Percentiles rank a stretch among this genome's conserved stretches.
Evolutionary conservation across 2,113 vertebrate genomes (phyloP).

Genomic region (Ceyx cyanopectus): DNA sequence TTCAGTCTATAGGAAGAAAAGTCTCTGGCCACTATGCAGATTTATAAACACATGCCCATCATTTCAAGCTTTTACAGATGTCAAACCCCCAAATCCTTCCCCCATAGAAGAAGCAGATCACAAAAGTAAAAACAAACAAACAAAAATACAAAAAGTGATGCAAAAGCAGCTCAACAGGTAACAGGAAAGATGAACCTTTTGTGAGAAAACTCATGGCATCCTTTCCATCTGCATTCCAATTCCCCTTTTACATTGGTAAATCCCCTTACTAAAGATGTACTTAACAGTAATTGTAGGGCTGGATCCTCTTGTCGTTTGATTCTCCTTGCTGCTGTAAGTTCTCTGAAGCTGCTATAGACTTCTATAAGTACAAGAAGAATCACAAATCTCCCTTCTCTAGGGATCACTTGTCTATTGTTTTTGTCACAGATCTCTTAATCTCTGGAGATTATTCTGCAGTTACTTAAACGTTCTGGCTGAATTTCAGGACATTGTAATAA

Average conservation of each 20-base stretch:
- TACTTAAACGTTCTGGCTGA: slow-evolving; percentile 42
- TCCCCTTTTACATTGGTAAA: slow-evolving; percentile 4
- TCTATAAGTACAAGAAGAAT: not conserved
- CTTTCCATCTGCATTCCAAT: not conserved
- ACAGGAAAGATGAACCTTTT: not conserved
- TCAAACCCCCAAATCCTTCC: not conserved
- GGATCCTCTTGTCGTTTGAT: not conserved
- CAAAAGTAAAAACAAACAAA: not conserved
- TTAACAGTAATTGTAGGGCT: slow-evolving; percentile 19
- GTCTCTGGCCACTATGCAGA: not conserved
- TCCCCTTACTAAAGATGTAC: not conserved
- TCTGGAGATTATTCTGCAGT: slow-evolving; percentile 36
- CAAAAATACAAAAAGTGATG: not conserved
- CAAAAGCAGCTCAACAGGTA: not conserved
- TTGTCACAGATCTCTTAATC: slow-evolving; percentile 49
- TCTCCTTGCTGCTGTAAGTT: not conserved
- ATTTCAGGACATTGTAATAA: slow-evolving; percentile 34
- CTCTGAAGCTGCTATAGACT: not conserved
- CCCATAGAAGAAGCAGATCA: not conserved
- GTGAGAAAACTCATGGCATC: not conserved
- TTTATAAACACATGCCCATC: not conserved
- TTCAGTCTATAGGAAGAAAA: not conserved
- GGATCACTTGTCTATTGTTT: slow-evolving; percentile 31
- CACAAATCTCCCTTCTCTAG: not conserved
- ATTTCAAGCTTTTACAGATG: not conserved